Base-by-base conservation (phyloP, 1,140 invertebrate genomes). In the Drosophila novamexicana region DNA sequence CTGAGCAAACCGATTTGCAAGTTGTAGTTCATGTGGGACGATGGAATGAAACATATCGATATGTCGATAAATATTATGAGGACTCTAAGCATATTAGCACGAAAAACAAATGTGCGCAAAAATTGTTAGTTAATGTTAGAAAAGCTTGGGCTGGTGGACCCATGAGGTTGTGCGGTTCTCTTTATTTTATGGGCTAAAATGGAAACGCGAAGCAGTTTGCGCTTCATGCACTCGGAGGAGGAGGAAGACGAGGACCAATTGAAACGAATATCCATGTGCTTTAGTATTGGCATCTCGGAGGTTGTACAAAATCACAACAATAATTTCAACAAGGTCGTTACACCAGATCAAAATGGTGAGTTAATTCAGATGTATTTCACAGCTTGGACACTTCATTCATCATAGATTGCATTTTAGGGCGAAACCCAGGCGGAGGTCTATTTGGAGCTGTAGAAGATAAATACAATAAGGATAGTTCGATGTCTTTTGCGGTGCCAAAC, bases 251-350 rank as follows among this genome's bases (percentile, higher is more conserved):
- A 63, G 12, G 59, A 75, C 39, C 44, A 72, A 37, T 39, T 53
- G 14, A 42, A 45, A 29, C 53, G 42, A 29, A 70, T 75, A 22
- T 84, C 70, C 18, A 69, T 84, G 77, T 75, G 72, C 52, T 78
- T 85, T 7, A 81, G 74, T 58, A 66, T 85, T 52, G 82, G 66
- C 50, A 54, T 86, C 39, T 78, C 59, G 32, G 56, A 70, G 14
- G 45, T 32, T 40, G 44, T 64, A 22, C 52, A 61, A 14, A 64
- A 63, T 45, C 54, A 22, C 16, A 40, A 44, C 39, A 36, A 69
- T 36, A 65, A 47, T 16, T 57, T 22, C 1, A 12, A 40, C 37
- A 52, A 67, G 42, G 9, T 32, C 18, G 36, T 8, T 22, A 8
- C 14, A 0, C 6, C 49, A 40, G 53, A 58, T 40, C 56, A 16